Conservation (phyloP, 2,113 vertebrate genomes). For the Pangasianodon gigas region DNA sequence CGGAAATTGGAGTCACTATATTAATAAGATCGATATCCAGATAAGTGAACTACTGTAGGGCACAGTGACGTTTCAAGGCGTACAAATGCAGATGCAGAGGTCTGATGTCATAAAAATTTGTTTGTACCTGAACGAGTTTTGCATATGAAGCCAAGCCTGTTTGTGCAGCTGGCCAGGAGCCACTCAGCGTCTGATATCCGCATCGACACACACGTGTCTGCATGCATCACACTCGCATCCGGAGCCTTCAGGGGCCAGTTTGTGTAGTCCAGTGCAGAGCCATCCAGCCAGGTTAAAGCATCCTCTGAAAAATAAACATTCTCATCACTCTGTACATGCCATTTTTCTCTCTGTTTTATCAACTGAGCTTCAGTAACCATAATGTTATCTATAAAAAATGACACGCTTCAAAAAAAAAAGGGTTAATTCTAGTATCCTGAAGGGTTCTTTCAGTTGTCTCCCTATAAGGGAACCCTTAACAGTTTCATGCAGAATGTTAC, state of each 20-base stretch:
- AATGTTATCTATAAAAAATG: not conserved
- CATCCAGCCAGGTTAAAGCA: conserved; percentile 81
- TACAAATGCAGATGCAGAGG: not conserved
- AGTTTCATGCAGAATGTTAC: not conserved
- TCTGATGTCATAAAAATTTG: not conserved
- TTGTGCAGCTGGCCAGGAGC: conserved; percentile 77
- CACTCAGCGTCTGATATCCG: conserved; percentile 79
- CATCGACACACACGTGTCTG: conserved; percentile 77
- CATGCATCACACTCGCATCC: conserved; percentile 65
- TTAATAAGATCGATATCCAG: not conserved
- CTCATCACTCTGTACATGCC: not conserved
- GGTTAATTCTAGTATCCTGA: not conserved
- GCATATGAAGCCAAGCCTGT: conserved; percentile 84
- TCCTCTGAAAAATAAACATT: conserved; percentile 66
- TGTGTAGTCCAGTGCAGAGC: conserved; percentile 78
- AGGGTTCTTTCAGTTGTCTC: not conserved
- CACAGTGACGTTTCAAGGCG: not conserved
- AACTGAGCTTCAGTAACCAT: not conserved
- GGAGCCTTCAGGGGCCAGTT: conserved; percentile 84
- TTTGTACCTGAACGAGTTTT: conserved; percentile 81
- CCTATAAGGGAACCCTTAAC: not conserved
- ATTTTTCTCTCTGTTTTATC: not conserved
- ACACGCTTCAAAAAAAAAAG: not conserved
- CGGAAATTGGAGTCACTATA: not conserved
- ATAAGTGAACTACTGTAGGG: not conserved